These are phyloP conservation scores for Oithona nana DNA, from an alignment of 2,888 invertebrate species.

Conservation along the genomic window DNA sequence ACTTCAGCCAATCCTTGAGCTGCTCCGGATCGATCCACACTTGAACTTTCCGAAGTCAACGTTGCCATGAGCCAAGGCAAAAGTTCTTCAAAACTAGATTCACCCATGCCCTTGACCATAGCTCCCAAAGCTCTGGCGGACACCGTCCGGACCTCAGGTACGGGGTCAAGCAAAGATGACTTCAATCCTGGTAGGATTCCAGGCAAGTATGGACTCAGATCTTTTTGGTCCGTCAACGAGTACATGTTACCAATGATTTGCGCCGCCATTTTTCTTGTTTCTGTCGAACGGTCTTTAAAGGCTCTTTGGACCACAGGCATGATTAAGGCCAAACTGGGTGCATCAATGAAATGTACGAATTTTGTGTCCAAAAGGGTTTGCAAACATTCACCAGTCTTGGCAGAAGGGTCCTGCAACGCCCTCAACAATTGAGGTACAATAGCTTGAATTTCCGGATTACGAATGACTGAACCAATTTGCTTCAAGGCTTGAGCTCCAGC, in stretches of 20 bases:
- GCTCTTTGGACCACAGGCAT: slow-evolving; percentile 98
- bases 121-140: slow-evolving; percentile 83
- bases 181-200: slow-evolving; percentile 92
- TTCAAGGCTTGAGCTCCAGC: slow-evolving; percentile 88
- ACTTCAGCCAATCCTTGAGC: slow-evolving; percentile 94
- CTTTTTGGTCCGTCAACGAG: slow-evolving; percentile 94
- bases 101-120: slow-evolving; percentile 94
- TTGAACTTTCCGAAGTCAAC: slow-evolving; percentile 77
- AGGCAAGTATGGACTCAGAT: slow-evolving; percentile 82
- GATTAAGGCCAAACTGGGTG: slow-evolving; percentile 89
- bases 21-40: slow-evolving; percentile 83
- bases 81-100: slow-evolving; percentile 82
- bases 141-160: slow-evolving; percentile 85
- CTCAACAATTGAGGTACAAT: slow-evolving; percentile 43
- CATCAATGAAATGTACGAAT: slow-evolving; percentile 98
- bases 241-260: slow-evolving; percentile 99
- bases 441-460: slow-evolving; percentile 76
- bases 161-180: slow-evolving; percentile 85
- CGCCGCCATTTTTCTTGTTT: slow-evolving; percentile 96
- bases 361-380: slow-evolving; percentile 81
- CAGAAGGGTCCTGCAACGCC: slow-evolving; percentile 87
- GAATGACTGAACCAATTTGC: slow-evolving; percentile 90
- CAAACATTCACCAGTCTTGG: slow-evolving; percentile 79
- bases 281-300: slow-evolving; percentile 90
- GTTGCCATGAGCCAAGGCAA: slow-evolving; percentile 98